Conservation (phyloP, 2,113 vertebrate genomes). For the Orycteropus afer region DNA sequence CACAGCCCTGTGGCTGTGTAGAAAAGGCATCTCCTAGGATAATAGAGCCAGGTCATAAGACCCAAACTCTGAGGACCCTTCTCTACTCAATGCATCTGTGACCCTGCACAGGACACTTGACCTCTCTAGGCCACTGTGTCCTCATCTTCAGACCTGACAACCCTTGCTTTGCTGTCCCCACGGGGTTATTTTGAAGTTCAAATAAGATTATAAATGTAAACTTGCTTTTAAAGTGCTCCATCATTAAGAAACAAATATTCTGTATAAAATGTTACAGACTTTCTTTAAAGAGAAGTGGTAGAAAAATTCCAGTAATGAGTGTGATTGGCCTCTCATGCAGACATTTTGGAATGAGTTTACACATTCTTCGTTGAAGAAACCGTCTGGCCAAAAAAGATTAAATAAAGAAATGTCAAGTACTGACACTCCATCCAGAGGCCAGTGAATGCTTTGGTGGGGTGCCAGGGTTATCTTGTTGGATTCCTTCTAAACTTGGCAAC, state of each 20-base stretch:
- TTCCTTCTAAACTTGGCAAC: slow-evolving; percentile 63
- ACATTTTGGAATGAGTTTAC: slow-evolving; percentile 75
- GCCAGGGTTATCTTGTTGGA: slow-evolving; percentile 71
- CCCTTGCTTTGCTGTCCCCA: neutral
- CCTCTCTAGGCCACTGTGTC: neutral
- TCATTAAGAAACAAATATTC: slow-evolving; percentile 48
- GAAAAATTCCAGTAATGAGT: slow-evolving; percentile 63
- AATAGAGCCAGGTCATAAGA: neutral
- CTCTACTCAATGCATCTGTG: neutral
- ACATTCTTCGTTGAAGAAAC: slow-evolving; percentile 76
- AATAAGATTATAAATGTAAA: slow-evolving; percentile 39
- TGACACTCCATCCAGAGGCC: slow-evolving; percentile 62
- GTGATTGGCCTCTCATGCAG: slow-evolving; percentile 65
- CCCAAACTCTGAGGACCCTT: neutral
- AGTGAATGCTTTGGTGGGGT: slow-evolving; percentile 68
- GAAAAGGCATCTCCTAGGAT: neutral
- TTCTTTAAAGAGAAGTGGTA: slow-evolving; percentile 47
- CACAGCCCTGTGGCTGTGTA: neutral
- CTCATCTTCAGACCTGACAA: neutral
- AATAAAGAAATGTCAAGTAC: slow-evolving; percentile 75
- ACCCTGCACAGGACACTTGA: neutral
- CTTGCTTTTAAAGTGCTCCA: slow-evolving; percentile 23
- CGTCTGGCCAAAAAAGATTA: slow-evolving; percentile 78
- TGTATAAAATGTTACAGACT: slow-evolving; percentile 12
- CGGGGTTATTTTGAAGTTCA: slow-evolving; percentile 26